These are phyloP conservation scores for Rhipidura dahli DNA, from an alignment of 2,113 vertebrate genomes.

Conservation along the genomic window DNA sequence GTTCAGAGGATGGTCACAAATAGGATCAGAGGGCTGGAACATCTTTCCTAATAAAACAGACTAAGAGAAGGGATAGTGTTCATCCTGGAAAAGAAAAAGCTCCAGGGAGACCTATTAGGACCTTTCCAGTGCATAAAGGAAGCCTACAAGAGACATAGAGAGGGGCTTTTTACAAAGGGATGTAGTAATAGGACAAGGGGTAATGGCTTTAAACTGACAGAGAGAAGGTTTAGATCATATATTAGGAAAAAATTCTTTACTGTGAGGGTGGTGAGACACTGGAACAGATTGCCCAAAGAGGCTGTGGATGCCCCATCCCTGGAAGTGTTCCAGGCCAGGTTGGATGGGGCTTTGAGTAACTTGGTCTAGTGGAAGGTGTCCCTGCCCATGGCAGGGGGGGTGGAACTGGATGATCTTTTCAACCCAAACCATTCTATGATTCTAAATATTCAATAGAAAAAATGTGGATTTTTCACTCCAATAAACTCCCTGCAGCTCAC, in stretches of 20 bases:
- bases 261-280: neutral
- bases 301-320: accelerated
- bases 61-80: neutral
- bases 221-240: neutral
- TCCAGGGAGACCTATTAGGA: neutral
- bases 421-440: neutral
- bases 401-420: neutral
- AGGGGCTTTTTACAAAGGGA: neutral
- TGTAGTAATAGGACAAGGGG: too few relatives aligned
- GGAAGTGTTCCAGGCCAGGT: neutral
- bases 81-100: neutral
- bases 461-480: neutral
- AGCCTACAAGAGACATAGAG: neutral
- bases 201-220: neutral
- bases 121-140: neutral
- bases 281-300: too few relatives aligned
- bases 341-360: neutral
- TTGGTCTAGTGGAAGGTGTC: neutral
- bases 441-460: neutral
- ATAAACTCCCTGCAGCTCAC: neutral
- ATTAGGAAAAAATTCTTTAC: neutral
- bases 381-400: neutral
- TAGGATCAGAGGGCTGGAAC: neutral
- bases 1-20: neutral
- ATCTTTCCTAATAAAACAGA: neutral